phyloP scores from a whole-genome alignment of 2,113 vertebrate species.

The Petroica traversi region DNA sequence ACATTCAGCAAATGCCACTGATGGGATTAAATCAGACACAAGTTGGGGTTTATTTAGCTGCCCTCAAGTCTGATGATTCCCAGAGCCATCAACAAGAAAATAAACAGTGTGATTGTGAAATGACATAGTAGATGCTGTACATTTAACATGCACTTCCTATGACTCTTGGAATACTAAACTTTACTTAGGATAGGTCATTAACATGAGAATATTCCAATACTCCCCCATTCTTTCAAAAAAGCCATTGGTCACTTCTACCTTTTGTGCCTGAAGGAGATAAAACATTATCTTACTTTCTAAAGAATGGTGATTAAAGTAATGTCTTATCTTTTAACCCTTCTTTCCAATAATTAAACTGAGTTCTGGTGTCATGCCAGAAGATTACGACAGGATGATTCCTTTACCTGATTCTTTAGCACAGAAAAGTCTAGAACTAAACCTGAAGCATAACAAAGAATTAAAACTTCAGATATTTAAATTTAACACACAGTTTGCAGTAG shows the following conservation, averaged over 20 bases:
- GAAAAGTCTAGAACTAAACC: background rate
- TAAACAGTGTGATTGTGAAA: background rate
- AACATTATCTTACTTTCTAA: background rate
- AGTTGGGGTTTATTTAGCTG: background rate
- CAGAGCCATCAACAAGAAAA: background rate
- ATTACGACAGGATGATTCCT: background rate
- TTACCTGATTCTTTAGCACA: background rate
- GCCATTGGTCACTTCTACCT: background rate
- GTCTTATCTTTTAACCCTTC: background rate
- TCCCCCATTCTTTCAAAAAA: background rate
- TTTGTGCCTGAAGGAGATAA: fast-evolving
- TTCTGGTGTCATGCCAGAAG: background rate
- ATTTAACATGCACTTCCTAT: background rate
- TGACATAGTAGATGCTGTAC: background rate
- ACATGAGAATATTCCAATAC: background rate
- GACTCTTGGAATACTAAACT: background rate
- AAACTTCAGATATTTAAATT: background rate
- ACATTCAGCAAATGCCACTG: background rate
- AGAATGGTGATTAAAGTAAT: background rate
- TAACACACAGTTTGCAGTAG: background rate
- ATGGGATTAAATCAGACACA: background rate
- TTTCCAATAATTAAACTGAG: background rate
- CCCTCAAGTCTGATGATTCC: background rate
- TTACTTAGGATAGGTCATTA: background rate
- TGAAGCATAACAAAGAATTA: background rate